Percentiles rank a stretch among this genome's conserved stretches.
Conservation (phyloP, 2,888 invertebrate genomes). For the Steinernema scapterisci region DNA sequence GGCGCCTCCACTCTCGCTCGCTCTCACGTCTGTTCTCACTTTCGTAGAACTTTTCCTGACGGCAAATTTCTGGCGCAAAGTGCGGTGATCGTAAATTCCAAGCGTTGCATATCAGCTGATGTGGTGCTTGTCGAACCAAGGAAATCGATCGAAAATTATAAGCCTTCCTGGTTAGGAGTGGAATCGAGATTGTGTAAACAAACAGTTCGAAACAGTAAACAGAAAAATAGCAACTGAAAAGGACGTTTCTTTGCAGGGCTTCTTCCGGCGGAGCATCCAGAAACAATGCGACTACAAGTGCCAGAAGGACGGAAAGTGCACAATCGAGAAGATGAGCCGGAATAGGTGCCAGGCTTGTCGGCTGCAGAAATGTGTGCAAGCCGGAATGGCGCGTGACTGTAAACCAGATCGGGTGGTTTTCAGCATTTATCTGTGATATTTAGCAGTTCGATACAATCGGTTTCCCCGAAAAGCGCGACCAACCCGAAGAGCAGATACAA, state of each 20-base stretch:
- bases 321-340: constrained; percentile 17
- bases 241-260: background rate
- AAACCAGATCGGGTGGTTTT: background rate
- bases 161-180: too few relatives aligned
- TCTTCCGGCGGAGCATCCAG: constrained; percentile 17
- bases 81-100: constrained; percentile 11
- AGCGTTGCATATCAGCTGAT: background rate
- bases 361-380: constrained; percentile 15
- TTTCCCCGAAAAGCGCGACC: background rate
- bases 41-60: background rate
- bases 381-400: constrained; percentile 23
- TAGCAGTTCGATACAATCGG: constrained; percentile 29
- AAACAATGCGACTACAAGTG: constrained; percentile 22
- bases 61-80: background rate
- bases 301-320: constrained; percentile 5
- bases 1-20: background rate
- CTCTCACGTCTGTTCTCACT: background rate
- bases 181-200: too few relatives aligned
- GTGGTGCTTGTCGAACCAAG: background rate
- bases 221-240: background rate
- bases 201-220: background rate
- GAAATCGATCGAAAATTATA: too few relatives aligned
- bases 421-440: constrained; percentile 1
- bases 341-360: constrained; percentile 6
- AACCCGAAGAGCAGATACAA: background rate